A percentile compares a stretch with the other conserved stretches of the same genome.
Conservation (phyloP, 1,140 invertebrate species). For the Dufourea novaeangliae region DNA sequence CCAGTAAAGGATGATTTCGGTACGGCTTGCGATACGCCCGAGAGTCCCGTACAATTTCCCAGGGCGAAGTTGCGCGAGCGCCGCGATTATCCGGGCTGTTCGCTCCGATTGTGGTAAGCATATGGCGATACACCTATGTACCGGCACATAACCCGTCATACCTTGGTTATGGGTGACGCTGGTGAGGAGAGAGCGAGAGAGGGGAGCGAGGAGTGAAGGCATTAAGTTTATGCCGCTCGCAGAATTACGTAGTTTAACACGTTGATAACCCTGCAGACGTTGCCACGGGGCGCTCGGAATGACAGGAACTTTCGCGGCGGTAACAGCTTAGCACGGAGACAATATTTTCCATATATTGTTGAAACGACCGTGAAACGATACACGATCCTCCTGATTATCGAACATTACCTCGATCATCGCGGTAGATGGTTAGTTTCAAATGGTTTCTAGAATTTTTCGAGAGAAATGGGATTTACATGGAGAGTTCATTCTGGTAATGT, state of each 20-base stretch:
- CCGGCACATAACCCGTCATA: constrained; percentile 29
- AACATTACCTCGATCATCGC: no score
- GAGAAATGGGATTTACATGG: no score
- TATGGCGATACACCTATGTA: constrained; percentile 40
- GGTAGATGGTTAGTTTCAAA: no score
- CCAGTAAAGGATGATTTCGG: constrained; percentile 26
- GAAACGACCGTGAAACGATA: neutral
- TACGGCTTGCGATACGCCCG: constrained; percentile 30
- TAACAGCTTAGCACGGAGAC: neutral
- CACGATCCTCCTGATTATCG: no score
- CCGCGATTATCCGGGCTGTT: constrained; percentile 58
- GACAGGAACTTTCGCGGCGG: constrained; percentile 11
- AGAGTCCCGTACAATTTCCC: constrained; percentile 51
- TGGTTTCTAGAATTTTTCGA: no score
- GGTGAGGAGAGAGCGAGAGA: neutral
- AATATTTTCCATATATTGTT: neutral
- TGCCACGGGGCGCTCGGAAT: constrained; percentile 4
- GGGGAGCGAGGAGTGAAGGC: neutral
- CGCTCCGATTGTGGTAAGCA: constrained; percentile 55
- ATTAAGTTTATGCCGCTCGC: constrained; percentile 65
- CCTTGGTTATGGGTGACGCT: constrained; percentile 32
- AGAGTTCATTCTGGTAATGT: no score
- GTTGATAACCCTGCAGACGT: constrained; percentile 63
- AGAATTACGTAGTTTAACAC: constrained; percentile 70
- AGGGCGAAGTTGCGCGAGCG: constrained; percentile 49